These are phyloP conservation scores for Leucania comma DNA, from an alignment of 2,888 invertebrate genomes.

Conservation along the genomic window DNA sequence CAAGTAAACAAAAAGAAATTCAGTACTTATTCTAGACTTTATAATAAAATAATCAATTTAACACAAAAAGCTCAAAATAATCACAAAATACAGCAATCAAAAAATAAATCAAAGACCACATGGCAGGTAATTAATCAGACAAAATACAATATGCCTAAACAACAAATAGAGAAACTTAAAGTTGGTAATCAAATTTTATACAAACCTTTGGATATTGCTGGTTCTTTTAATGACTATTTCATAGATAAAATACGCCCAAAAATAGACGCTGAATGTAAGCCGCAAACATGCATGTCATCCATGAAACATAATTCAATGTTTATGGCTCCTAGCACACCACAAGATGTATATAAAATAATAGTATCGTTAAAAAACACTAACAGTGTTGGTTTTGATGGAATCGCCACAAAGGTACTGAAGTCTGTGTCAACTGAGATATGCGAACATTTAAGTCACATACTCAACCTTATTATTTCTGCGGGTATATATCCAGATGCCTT, in stretches of 20 bases:
- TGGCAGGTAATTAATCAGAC: too few relatives aligned
- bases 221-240: neutral
- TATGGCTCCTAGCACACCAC: neutral
- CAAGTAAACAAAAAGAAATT: neutral
- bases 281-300: neutral
- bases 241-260: conserved; percentile 1
- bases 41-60: neutral
- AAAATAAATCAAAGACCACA: too few relatives aligned
- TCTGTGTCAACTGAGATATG: neutral
- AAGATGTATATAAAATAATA: neutral
- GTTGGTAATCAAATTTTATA: neutral
- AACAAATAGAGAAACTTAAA: too few relatives aligned
- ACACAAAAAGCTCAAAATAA: neutral
- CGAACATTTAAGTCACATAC: neutral
- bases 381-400: neutral
- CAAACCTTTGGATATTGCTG: neutral
- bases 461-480: too few relatives aligned
- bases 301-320: neutral
- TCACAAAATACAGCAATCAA: too few relatives aligned
- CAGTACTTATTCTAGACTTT: neutral
- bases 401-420: neutral
- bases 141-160: too few relatives aligned
- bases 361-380: neutral
- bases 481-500: too few relatives aligned
- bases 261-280: neutral